phyloP scores from a whole-genome alignment of 1,140 invertebrate genomes.

The Cyphomyrmex costatus region DNA sequence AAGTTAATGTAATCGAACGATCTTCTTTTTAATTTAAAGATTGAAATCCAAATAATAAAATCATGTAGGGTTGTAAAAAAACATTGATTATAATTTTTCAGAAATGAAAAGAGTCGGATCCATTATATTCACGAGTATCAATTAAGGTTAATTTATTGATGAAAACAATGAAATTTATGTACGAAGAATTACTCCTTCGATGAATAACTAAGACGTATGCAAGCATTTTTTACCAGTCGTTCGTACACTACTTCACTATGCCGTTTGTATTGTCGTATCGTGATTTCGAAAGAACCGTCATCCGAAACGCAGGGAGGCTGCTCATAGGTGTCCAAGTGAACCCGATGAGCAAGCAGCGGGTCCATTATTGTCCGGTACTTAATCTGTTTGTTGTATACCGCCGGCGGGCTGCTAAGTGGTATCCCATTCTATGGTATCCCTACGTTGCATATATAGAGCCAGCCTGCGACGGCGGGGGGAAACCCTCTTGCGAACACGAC shows the following conservation, averaged over 20 bases:
- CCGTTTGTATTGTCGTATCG: slow-evolving; percentile 42
- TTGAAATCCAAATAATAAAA: too few relatives aligned
- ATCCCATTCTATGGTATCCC: slow-evolving; percentile 78
- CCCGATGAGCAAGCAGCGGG: slow-evolving; percentile 53
- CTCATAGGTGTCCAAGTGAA: slow-evolving; percentile 55
- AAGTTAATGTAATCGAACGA: too few relatives aligned
- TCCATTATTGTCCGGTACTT: slow-evolving; percentile 81
- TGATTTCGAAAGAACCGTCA: slow-evolving; percentile 71
- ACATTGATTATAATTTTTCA: too few relatives aligned
- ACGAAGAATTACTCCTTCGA: background rate
- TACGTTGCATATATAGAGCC: slow-evolving; percentile 58
- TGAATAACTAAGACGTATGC: background rate
- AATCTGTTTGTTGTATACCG: slow-evolving; percentile 86
- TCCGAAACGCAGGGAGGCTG: slow-evolving; percentile 53
- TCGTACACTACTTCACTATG: background rate
- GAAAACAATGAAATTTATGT: background rate
- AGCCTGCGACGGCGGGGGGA: slow-evolving; percentile 35
- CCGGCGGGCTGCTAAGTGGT: slow-evolving; percentile 85
- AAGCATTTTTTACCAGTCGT: background rate
- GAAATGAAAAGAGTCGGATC: too few relatives aligned
- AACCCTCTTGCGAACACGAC: slow-evolving; percentile 80
- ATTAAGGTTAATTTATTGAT: background rate
- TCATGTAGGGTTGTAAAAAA: too few relatives aligned
- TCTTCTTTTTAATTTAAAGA: too few relatives aligned
- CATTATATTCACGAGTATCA: too few relatives aligned